Percentiles rank a stretch among this genome's conserved stretches.
These are phyloP conservation scores for Agonopterix arenella DNA, from an alignment of 2,888 invertebrate species.

Conservation along the genomic window DNA sequence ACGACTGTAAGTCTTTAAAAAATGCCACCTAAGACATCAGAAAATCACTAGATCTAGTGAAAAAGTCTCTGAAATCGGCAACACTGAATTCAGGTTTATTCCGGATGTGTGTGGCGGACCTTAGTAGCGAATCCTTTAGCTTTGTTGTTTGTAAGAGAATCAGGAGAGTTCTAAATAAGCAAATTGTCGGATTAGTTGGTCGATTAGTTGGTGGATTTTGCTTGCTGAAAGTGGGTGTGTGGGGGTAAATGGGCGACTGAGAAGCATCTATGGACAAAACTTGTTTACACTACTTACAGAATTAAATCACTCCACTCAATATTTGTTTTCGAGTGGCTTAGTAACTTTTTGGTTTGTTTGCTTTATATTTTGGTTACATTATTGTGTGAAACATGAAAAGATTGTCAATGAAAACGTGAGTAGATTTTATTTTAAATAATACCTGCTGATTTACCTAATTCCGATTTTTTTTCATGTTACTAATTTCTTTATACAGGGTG, in stretches of 20 bases:
- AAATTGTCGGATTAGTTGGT: constrained; percentile 36
- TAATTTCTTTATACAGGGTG: too few species aligned
- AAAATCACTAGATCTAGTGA: too few species aligned
- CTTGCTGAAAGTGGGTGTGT: constrained; percentile 24
- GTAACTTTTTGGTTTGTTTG: constrained; percentile 15
- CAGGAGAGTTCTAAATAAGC: constrained; percentile 17
- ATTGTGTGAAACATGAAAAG: too few species aligned
- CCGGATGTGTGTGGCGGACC: too few species aligned
- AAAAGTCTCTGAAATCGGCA: too few species aligned
- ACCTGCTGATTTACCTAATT: too few species aligned
- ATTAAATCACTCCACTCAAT: constrained; percentile 58
- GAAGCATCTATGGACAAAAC: constrained; percentile 50
- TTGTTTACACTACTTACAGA: constrained; percentile 70
- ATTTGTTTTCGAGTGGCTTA: constrained; percentile 41
- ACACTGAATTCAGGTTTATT: too few species aligned
- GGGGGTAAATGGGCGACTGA: constrained; percentile 31
- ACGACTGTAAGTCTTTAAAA: too few species aligned
- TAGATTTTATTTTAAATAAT: too few species aligned
- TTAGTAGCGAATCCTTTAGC: background rate
- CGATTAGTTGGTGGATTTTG: constrained; percentile 33
- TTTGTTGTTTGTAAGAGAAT: background rate
- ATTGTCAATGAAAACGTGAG: too few species aligned
- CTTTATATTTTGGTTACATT: background rate
- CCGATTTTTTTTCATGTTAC: too few species aligned
- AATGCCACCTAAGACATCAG: too few species aligned